Evolutionary conservation across 2,113 vertebrate species (phyloP), one percentile per base, ranked within the genome.

Genomic region (Rhinolophus ferrumequinum): DNA sequence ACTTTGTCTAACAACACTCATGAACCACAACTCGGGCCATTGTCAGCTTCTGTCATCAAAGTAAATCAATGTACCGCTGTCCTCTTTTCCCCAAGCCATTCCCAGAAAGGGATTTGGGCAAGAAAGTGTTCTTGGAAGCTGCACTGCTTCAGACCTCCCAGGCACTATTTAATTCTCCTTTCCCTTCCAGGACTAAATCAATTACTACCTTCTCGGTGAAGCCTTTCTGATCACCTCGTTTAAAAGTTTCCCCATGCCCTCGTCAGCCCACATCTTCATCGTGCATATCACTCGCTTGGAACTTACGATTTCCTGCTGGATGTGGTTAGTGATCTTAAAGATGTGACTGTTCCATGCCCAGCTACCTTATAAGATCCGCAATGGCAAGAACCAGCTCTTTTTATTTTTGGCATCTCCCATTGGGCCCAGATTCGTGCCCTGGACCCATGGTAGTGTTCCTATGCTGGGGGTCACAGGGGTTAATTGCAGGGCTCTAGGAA

Each of bases 191-290:
- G 89, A 80, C 66, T 38, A 72, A 88, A 52, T 94, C 97, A 76
- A 26, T 93, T 82, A 33, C 82, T 83, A 54, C 85, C 85, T 94
- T 80, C 81, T 87, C 18, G 4, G 72, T 82, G 94, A 95, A 93
- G 85, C 95, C 44, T 80, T 95, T 94, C 91, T 84, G 85, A 91
- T 93, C 85, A 81, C 79, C 77, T 93, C 91, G 88, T 91, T 90
- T 69, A 86, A 58, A 80, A 79, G 64, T 69, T 94, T 83, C 77
- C 97, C 93, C 28, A 1, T 28, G 67, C 76, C 76, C 83, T 62
- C 84, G 8, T 95, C 75, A 88, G 93, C 88, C 66, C 58, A n/a
- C 84, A 86, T 10, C 66, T 58, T 66, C 10, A 83, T 7, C 0
- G 0, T 38, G 66, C 0, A 0, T 33, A 30, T 52, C 58, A 26